A percentile compares a stretch with the other conserved stretches of the same genome.
Conservation (phyloP, 2,113 vertebrate genomes). For the Cichladusa arquata region DNA sequence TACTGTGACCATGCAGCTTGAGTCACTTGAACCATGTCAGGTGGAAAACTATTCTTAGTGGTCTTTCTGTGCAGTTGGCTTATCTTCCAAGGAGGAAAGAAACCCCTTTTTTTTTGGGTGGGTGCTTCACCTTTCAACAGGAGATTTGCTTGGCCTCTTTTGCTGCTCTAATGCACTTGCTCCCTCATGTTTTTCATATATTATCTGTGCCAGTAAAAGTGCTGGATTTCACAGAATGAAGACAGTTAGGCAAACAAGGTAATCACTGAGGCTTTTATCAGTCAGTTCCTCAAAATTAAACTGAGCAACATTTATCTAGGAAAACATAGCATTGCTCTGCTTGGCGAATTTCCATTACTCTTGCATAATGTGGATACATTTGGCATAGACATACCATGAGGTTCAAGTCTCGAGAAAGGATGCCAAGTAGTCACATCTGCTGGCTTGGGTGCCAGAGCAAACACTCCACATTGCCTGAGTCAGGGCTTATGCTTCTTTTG, state of each 20-base stretch:
- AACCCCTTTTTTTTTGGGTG: background rate
- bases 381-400: conserved; percentile 61
- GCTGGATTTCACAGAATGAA: background rate
- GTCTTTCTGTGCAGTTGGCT: background rate
- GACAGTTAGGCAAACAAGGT: conserved; percentile 41
- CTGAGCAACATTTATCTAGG: conserved; percentile 60
- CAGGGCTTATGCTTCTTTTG: conserved; percentile 64
- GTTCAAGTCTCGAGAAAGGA: conserved; percentile 54
- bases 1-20: background rate
- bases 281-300: conserved; percentile 59
- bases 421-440: conserved; percentile 69
- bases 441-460: conserved; percentile 69
- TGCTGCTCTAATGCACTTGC: background rate
- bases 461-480: conserved; percentile 45
- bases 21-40: background rate
- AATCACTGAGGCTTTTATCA: conserved; percentile 49
- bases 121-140: background rate
- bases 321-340: conserved; percentile 60
- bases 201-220: background rate
- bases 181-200: background rate
- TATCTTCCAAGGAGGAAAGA: background rate
- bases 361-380: conserved; percentile 68
- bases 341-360: conserved; percentile 61
- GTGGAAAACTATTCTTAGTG: background rate
- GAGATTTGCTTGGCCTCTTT: background rate